Conservation (phyloP, 2,797 vertebrate genomes). For the Danio choprae region DNA sequence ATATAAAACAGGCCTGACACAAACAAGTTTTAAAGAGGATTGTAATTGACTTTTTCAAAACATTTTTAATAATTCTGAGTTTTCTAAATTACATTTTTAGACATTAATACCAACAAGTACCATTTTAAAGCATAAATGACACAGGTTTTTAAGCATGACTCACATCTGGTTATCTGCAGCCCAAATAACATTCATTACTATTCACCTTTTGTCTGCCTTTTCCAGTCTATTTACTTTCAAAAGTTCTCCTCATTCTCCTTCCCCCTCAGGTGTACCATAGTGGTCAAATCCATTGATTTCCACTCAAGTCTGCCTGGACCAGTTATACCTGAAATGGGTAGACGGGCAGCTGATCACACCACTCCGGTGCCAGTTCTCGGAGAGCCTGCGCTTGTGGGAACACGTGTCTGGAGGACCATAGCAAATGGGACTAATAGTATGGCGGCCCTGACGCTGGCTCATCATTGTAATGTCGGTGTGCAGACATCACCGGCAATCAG, state of each 20-base stretch:
- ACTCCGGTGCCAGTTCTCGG: constrained; percentile 80
- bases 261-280: constrained; percentile 67
- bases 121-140: not conserved
- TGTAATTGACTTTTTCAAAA: too few species aligned
- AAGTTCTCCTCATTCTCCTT: constrained; percentile 63
- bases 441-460: constrained; percentile 69
- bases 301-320: constrained; percentile 57
- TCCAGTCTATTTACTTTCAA: constrained; percentile 53
- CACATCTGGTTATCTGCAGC: not conserved
- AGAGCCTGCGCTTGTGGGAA: constrained; percentile 76
- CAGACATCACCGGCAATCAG: constrained; percentile 78
- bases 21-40: too few species aligned
- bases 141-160: not conserved
- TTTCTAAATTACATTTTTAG: not conserved
- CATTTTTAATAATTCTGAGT: not conserved
- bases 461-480: constrained; percentile 77
- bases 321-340: constrained; percentile 73
- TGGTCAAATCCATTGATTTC: constrained; percentile 55
- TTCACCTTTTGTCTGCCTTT: constrained; percentile 39
- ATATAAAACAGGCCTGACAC: too few species aligned
- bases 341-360: constrained; percentile 77
- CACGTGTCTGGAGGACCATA: constrained; percentile 74
- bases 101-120: not conserved
- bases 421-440: constrained; percentile 65
- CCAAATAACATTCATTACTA: constrained; percentile 22